Base-by-base conservation (phyloP, 2,113 vertebrate species). In the Rhinichthys klamathensis region DNA sequence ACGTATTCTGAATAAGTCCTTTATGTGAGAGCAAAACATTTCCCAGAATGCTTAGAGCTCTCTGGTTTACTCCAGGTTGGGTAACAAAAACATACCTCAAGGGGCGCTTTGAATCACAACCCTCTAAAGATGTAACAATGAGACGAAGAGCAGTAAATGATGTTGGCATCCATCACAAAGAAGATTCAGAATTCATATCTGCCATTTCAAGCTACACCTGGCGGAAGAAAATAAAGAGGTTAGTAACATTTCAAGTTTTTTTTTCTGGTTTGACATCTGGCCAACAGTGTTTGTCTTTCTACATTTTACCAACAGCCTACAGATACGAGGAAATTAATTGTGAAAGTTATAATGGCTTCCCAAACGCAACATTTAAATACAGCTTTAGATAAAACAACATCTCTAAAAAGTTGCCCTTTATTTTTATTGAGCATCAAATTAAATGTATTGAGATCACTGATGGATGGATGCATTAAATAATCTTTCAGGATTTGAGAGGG, bases 401-500 rank as follows among this genome's bases (percentile, higher is more conserved):
- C 15, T 11, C 25, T 56, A 74, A 49, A 18, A 54, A 56, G 56
- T 32, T 5, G 11, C 15, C 15, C 21, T 32, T n/a, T 23, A 56
- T 61, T 75, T 84, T 74, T 32, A 80, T 80, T 80, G 27, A 58
- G 60, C 32, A 7, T 61, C 63, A 70, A 44, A 78, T 58, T 15
- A 63, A 60, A 77, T 58, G 49, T 35, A 67, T 67, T 80, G 69
- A 78, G 44, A 67, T 54, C 41, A 84, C 74, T 84, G 58, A 58
- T 23, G 15, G 58, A 46, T 23, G 15, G 10, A 51, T 75, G 11
- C 10, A 25, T 79, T 79, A 80, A 63, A 78, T 35, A 4, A 3
- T 60, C 21, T n/a, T 46, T 65, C 6, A 15, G 49, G 49, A 8
- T 41, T 51, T 46, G 54, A 74, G 73, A 23, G 27, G 35, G 9